Conservation (phyloP, 2,113 vertebrate genomes). For the Trinectes maculatus region DNA sequence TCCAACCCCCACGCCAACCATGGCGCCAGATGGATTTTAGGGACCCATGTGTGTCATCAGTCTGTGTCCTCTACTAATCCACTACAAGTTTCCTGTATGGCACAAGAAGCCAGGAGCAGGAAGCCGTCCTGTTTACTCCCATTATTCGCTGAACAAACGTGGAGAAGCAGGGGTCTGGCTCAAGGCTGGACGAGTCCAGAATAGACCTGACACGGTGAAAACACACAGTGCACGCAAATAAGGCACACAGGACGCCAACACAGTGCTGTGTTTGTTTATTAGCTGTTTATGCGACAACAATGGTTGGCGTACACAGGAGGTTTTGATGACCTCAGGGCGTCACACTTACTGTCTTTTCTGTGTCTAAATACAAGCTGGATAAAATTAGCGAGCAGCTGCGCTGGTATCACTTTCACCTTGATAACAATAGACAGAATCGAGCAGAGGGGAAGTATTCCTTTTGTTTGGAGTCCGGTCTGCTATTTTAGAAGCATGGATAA, state of each 20-base stretch:
- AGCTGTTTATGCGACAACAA: conserved; percentile 72
- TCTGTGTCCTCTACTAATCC: conserved; percentile 5
- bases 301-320: conserved; percentile 64
- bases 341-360: conserved; percentile 23
- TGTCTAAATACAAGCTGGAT: conserved; percentile 52
- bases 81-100: conserved; percentile 30
- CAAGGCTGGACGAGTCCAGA: conserved; percentile 29
- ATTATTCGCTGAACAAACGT: conserved; percentile 29
- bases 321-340: conserved; percentile 37
- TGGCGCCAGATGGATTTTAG: not conserved
- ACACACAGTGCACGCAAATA: conserved; percentile 24
- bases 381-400: conserved; percentile 54
- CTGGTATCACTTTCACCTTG: conserved; percentile 32
- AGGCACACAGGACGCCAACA: not conserved
- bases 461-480: conserved; percentile 26
- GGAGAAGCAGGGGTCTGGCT: conserved; percentile 13
- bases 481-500: conserved; percentile 53
- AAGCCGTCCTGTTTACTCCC: conserved; percentile 31
- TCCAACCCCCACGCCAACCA: not conserved
- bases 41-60: not conserved
- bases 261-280: conserved; percentile 55
- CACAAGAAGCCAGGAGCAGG: conserved; percentile 34
- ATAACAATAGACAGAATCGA: conserved; percentile 39
- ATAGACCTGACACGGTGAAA: conserved; percentile 6
- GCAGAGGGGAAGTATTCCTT: conserved; percentile 31